Evolutionary conservation across 1,140 invertebrate species (phyloP), one percentile per base, ranked within the genome.

Genomic region (Psilanteris sp.): DNA sequence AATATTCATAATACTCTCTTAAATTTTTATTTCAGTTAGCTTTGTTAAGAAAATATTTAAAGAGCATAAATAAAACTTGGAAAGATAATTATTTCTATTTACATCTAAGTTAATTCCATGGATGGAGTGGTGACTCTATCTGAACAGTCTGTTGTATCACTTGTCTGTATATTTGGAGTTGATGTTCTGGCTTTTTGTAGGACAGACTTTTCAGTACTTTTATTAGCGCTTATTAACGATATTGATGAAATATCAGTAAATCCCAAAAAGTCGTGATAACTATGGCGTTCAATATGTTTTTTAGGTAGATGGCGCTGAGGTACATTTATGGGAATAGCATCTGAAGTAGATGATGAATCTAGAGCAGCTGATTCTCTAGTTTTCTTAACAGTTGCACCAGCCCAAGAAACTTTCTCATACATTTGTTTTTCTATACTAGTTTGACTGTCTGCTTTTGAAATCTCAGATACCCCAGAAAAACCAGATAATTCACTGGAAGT

Each of bases 401-500:
- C 91, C 92, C 92, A 93, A 92, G 90, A 6, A 90, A 92, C 13
- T 91, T 86, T 74, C 89, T 91, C 77, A 89, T 90, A 22, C 92
- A 88, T 31, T 90, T 91, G 4, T 46, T 79, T 73, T 89, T 90
- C 67, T 88, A 82, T 22, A 71, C 78, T 55, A 57, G 80, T 48
- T 79, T 82, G 13, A 80, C 84, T 9, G 79, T 86, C 3, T 79
- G 80, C 1, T 57, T 87, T 86, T 0, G 87, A 88, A 18, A 87
- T 83, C 4, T 83, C 85, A 3, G 86, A 88, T 37, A 88, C 39
- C 2, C 76, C 79, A 0, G 85, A 85, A 10, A 87, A 80, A 32
- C 85, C 85, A 6, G 79, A 79, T 0, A 80, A 79, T 18, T 84
- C 83, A 8, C 79, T 84, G 1, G 79, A 83, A 0, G 77, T 81